Percentiles rank a stretch among this genome's conserved stretches.
Conservation (phyloP, 1,140 invertebrate genomes). For the Penaeus indicus region DNA sequence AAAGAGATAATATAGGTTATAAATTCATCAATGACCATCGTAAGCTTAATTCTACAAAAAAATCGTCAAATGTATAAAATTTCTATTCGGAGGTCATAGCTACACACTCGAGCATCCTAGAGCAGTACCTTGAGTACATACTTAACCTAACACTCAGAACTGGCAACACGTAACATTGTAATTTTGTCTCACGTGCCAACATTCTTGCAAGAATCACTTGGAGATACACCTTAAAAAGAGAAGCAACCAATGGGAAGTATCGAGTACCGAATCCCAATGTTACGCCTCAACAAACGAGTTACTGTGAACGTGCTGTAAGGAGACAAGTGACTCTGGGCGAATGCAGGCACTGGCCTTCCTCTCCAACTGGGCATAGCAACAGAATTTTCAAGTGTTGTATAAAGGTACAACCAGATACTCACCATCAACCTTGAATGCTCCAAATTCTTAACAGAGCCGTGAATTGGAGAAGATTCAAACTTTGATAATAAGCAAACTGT, state of each 20-base stretch:
- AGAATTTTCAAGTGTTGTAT: slow-evolving; percentile 39
- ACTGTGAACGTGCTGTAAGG: neutral
- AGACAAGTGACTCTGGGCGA: slow-evolving; percentile 36
- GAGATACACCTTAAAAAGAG: too few relatives aligned
- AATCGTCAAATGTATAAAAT: neutral
- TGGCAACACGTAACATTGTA: slow-evolving; percentile 2
- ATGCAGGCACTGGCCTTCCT: neutral
- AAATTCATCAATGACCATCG: slow-evolving; percentile 7
- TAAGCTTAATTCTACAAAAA: slow-evolving; percentile 49
- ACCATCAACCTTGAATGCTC: too few relatives aligned
- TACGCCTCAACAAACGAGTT: too few relatives aligned
- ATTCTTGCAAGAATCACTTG: too few relatives aligned
- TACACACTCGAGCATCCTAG: slow-evolving; percentile 53
- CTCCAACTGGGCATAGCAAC: slow-evolving; percentile 1
- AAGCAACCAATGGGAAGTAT: too few relatives aligned
- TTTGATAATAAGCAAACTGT: too few relatives aligned
- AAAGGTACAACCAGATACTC: slow-evolving; percentile 11
- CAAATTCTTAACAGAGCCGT: too few relatives aligned
- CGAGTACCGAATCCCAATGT: too few relatives aligned
- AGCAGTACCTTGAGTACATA: slow-evolving; percentile 38
- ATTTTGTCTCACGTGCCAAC: too few relatives aligned
- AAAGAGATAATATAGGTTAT: slow-evolving; percentile 21
- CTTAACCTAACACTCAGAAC: slow-evolving; percentile 17
- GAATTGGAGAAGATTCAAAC: too few relatives aligned
- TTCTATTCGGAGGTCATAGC: slow-evolving; percentile 26